Evolutionary conservation across 2,797 vertebrate genomes (phyloP).

Genomic region (Lepilemur septentrionalis): DNA sequence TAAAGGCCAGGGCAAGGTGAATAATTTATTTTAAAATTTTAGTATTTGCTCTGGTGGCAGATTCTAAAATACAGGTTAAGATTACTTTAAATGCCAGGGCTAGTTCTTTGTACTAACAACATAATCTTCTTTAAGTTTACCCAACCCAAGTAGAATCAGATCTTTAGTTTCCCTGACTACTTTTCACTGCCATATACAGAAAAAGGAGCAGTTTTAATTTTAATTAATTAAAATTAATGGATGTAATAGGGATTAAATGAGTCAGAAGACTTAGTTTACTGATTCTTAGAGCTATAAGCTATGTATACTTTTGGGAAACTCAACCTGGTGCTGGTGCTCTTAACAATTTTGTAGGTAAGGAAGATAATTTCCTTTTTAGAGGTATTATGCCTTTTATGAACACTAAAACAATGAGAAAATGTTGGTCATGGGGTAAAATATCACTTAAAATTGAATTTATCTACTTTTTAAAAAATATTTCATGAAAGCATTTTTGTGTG

Average conservation of each 20-base stretch:
- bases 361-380: slow-evolving; percentile 11
- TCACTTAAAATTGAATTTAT: slow-evolving; percentile 34
- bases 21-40: slow-evolving; percentile 41
- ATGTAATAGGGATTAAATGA: not conserved
- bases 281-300: not conserved
- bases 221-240: not conserved
- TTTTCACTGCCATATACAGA: not conserved
- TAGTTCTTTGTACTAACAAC: not conserved
- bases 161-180: slow-evolving; percentile 1
- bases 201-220: not conserved
- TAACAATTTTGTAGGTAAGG: not conserved
- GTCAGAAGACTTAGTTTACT: not conserved
- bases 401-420: slow-evolving; percentile 32
- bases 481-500: slow-evolving; percentile 31
- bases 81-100: not conserved
- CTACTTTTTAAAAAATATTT: slow-evolving; percentile 15
- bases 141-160: not conserved
- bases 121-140: slow-evolving; percentile 18
- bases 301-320: not conserved
- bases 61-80: slow-evolving; percentile 38
- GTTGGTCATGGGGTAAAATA: not conserved
- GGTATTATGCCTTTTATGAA: not conserved
- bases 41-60: not conserved
- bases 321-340: not conserved
- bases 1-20: slow-evolving; percentile 26